Conservation (phyloP, 2,797 vertebrate genomes). For the Pampus argenteus region DNA sequence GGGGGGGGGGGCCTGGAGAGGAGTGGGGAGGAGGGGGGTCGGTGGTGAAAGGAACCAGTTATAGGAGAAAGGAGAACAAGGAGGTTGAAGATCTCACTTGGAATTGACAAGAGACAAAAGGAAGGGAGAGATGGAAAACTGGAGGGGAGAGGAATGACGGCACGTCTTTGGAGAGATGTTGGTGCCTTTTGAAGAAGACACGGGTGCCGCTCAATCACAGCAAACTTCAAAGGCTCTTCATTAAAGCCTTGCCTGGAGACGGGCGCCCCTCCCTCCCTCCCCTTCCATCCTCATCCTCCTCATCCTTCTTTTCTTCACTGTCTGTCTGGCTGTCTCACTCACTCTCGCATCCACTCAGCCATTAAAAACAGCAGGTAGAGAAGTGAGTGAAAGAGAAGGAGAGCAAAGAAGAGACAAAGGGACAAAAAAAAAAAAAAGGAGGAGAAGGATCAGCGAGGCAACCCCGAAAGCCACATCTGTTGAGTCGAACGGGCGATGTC, state of each 20-base stretch:
- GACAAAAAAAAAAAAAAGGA: too few species aligned
- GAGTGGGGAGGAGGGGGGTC: not conserved
- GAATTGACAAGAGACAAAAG: conserved; percentile 54
- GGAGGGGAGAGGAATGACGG: conserved; percentile 38
- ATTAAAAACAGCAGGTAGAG: conserved; percentile 64
- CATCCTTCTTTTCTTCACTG: conserved; percentile 56
- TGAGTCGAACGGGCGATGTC: conserved; percentile 41
- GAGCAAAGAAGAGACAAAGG: conserved; percentile 47
- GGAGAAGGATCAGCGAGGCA: conserved; percentile 49
- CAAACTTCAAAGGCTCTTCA: conserved; percentile 79
- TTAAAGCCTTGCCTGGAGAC: conserved; percentile 76
- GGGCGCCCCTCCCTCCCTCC: conserved; percentile 18
- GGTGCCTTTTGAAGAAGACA: conserved; percentile 68
- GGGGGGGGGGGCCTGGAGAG: not conserved
- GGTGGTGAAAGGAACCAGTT: conserved; percentile 15
- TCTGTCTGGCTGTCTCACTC: conserved; percentile 31
- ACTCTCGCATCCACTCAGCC: conserved; percentile 50
- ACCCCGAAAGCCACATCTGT: conserved; percentile 43
- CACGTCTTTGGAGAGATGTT: conserved; percentile 49
- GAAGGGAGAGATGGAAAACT: conserved; percentile 25
- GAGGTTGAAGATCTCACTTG: conserved; percentile 40
- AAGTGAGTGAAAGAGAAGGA: conserved; percentile 43
- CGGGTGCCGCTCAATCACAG: conserved; percentile 70
- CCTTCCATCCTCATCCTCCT: conserved; percentile 29
- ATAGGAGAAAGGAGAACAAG: conserved; percentile 10